Conservation (phyloP, 2,888 invertebrate species). For the Ypsolopha sequella region DNA sequence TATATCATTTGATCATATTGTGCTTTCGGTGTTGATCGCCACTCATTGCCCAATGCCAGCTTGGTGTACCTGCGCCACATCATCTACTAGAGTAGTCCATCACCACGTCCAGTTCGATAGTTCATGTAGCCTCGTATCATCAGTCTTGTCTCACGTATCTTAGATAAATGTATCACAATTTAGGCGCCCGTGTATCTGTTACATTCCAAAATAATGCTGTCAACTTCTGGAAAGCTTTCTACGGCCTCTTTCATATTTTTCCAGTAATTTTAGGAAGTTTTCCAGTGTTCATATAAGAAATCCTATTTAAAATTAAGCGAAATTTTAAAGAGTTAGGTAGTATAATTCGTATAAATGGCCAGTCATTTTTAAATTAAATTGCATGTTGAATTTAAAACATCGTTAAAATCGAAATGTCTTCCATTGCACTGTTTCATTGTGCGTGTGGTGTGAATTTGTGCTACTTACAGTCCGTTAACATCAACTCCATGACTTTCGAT, state of each 20-base stretch:
- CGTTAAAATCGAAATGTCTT: conserved; percentile 50
- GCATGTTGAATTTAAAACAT: conserved; percentile 15
- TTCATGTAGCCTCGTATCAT: conserved; percentile 37
- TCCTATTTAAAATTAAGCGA: conserved; percentile 17
- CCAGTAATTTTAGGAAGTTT: conserved; percentile 45
- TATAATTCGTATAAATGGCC: background rate
- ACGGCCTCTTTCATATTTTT: conserved; percentile 16
- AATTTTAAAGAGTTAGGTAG: background rate
- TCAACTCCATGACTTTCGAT: conserved; percentile 9
- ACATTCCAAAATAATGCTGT: background rate
- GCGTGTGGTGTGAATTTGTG: conserved; percentile 37
- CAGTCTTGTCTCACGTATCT: background rate
- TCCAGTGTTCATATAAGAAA: conserved; percentile 36
- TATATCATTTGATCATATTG: conserved; percentile 53
- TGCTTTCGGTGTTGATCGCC: conserved; percentile 65
- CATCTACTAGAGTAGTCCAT: conserved; percentile 43
- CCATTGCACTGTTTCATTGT: conserved; percentile 45
- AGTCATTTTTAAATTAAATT: conserved; percentile 4
- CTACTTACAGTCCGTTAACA: conserved; percentile 44
- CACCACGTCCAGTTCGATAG: conserved; percentile 41
- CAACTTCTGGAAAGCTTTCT: conserved; percentile 59
- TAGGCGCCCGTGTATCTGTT: conserved; percentile 59
- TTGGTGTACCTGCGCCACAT: conserved; percentile 49
- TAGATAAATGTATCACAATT: conserved; percentile 70
- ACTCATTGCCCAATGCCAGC: conserved; percentile 48